phyloP scores from a whole-genome alignment of 2,113 vertebrate species.

The Arvicanthis niloticus region DNA sequence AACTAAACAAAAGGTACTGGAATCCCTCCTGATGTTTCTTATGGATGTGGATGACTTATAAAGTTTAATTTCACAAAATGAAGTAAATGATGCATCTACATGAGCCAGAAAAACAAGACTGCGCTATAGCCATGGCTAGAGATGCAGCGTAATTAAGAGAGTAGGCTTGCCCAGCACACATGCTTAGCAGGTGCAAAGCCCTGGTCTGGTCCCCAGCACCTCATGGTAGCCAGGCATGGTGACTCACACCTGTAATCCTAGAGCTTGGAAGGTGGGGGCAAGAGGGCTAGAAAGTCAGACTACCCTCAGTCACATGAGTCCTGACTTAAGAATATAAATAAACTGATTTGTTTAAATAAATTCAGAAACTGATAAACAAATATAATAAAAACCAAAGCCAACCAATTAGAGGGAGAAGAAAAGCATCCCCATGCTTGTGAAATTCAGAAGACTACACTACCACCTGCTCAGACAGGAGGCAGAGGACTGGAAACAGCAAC shows the following conservation, averaged over 20 bases:
- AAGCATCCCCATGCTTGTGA: not conserved
- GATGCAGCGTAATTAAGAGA: no score
- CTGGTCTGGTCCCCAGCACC: not conserved
- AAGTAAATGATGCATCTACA: not conserved
- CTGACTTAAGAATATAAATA: not conserved
- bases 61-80: constrained; percentile 25
- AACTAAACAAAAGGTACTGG: constrained; percentile 11
- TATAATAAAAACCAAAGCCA: not conserved
- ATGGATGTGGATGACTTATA: constrained; percentile 27
- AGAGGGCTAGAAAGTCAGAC: not conserved
- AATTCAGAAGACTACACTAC: not conserved
- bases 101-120: not conserved
- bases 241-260: not conserved
- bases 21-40: constrained; percentile 24
- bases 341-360: not conserved
- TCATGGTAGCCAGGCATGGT: not conserved
- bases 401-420: not conserved
- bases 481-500: not conserved
- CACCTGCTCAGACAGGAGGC: not conserved
- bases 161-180: not conserved
- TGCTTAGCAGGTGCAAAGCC: not conserved
- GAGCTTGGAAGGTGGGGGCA: not conserved
- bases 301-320: not conserved
- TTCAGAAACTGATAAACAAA: not conserved
- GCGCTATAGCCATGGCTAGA: not conserved